Evolutionary conservation across 2,797 vertebrate genomes (phyloP).

Genomic region (Pseudomugil tenellus): DNA sequence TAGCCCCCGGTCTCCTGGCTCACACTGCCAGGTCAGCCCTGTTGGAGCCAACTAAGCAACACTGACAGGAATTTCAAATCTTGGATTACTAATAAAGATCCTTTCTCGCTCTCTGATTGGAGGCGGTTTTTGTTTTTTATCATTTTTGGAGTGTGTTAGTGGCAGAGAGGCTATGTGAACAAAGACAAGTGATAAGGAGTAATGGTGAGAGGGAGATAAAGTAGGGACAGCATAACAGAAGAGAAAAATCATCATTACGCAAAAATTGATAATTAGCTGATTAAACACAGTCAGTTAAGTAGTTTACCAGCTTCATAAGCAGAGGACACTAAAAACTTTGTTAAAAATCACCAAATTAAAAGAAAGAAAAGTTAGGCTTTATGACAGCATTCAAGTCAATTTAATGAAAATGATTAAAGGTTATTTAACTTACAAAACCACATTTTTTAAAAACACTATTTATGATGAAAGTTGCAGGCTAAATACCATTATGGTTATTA

Average conservation of each 20-base stretch:
- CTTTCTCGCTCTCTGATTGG: slow-evolving; percentile 50
- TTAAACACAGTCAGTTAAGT: not conserved
- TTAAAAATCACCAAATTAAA: slow-evolving; percentile 14
- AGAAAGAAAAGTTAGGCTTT: slow-evolving; percentile 14
- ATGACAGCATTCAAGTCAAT: not conserved
- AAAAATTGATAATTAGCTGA: not conserved
- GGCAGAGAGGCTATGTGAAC: slow-evolving; percentile 1
- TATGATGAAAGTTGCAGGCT: too few species aligned
- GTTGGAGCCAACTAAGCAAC: slow-evolving; percentile 61
- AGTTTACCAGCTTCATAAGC: not conserved
- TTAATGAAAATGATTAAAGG: not conserved
- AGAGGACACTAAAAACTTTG: too few species aligned
- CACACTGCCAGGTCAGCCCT: slow-evolving; percentile 75
- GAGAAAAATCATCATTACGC: not conserved
- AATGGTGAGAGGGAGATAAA: slow-evolving; percentile 23
- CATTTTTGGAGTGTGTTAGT: slow-evolving; percentile 38
- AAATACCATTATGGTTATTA: too few species aligned
- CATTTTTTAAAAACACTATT: too few species aligned
- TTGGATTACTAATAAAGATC: slow-evolving; percentile 81
- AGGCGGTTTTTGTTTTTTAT: slow-evolving; percentile 44
- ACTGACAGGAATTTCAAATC: slow-evolving; percentile 72
- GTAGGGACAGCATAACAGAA: not conserved
- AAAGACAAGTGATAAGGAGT: slow-evolving; percentile 9
- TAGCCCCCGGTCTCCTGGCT: slow-evolving; percentile 80
- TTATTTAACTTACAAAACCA: not conserved